Conservation (phyloP, 2,797 vertebrate genomes). For the Dermochelys coriacea region DNA sequence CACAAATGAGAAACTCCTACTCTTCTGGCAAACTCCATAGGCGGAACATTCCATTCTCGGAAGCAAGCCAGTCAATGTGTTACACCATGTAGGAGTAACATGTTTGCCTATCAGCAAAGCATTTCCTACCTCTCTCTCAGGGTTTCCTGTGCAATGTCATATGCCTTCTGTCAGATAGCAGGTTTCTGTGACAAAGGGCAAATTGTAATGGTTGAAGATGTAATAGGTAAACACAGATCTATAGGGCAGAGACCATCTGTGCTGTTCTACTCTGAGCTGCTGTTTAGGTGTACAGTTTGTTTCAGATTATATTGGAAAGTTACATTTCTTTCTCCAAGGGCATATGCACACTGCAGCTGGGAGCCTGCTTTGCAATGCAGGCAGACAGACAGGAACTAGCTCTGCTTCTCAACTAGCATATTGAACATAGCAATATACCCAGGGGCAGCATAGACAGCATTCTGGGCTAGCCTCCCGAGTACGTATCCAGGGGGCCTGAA, state of each 20-base stretch:
- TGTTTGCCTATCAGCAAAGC: background rate
- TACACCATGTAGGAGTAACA: background rate
- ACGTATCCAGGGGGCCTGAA: too few relatives aligned
- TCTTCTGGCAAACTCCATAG: fast-evolving
- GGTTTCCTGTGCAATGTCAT: background rate
- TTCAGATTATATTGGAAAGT: conserved; percentile 20
- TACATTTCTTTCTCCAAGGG: background rate
- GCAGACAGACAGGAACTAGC: background rate
- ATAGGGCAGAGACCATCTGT: background rate
- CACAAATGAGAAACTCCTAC: background rate
- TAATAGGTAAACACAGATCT: background rate
- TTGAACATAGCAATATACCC: too few relatives aligned
- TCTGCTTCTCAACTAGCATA: too few relatives aligned
- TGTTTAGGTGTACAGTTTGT: background rate
- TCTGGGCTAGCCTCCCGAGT: too few relatives aligned
- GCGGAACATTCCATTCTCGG: conserved; percentile 10
- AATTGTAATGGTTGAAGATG: background rate
- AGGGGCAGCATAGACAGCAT: too few relatives aligned
- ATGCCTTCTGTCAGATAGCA: background rate
- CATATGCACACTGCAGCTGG: background rate
- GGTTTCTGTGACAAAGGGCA: background rate
- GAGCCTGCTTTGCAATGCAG: background rate
- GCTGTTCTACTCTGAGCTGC: background rate
- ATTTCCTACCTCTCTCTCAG: background rate
- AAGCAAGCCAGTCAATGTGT: background rate